A percentile compares a stretch with the other conserved stretches of the same genome.
Conservation (phyloP, 2,797 vertebrate species). For the Hoplostethus mediterraneus region DNA sequence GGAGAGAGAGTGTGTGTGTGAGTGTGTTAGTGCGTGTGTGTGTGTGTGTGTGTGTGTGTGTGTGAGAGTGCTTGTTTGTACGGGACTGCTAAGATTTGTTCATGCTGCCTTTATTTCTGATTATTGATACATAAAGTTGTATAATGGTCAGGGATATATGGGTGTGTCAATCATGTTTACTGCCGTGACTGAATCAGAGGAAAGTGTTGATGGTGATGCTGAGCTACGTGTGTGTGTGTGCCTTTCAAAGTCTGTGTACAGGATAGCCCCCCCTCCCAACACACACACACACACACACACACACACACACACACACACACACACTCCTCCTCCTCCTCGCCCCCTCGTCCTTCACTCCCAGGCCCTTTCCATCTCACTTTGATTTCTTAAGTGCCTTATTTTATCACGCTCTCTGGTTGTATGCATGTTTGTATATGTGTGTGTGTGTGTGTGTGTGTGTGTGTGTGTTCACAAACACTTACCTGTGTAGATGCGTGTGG, state of each 20-base stretch:
- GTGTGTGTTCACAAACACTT: not conserved
- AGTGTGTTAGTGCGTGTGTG: constrained; percentile 30
- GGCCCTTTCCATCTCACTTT: constrained; percentile 41
- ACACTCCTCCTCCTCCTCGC: not conserved
- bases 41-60: constrained; percentile 28
- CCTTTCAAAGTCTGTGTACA: not conserved
- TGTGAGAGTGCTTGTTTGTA: constrained; percentile 54
- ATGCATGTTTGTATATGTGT: too few relatives aligned
- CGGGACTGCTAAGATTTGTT: constrained; percentile 60
- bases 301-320: too few relatives aligned
- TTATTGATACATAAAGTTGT: constrained; percentile 52
- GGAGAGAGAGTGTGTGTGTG: constrained; percentile 49
- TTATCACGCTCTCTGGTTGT: constrained; percentile 17
- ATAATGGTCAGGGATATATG: constrained; percentile 44
- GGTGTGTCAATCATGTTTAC: constrained; percentile 42
- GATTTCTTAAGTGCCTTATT: constrained; percentile 51
- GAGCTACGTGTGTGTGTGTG: not conserved
- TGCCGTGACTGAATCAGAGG: constrained; percentile 34
- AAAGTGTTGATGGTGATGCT: not conserved
- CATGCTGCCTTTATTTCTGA: constrained; percentile 62
- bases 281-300: too few relatives aligned
- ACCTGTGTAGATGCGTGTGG: too few relatives aligned
- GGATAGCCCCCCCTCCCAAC: constrained; percentile 1
- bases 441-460: not conserved
- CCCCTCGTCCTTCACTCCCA: constrained; percentile 19